Evolutionary conservation across 1,140 invertebrate species (phyloP).

Genomic region (Proales similis): DNA sequence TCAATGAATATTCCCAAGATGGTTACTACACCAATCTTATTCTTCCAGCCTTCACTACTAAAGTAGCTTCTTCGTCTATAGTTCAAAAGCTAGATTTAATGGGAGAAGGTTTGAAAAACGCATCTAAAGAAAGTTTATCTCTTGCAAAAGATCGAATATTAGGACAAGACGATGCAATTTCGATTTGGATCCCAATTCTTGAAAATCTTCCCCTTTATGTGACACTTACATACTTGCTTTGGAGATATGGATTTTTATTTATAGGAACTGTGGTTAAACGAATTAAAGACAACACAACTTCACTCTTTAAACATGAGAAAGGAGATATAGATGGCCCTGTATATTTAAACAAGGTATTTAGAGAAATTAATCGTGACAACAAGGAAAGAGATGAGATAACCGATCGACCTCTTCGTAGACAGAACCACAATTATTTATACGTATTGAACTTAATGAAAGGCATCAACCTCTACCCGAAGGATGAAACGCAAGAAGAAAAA

Average conservation of each 20-base stretch:
- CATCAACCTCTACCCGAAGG: constrained; percentile 1
- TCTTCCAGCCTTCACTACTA: too few species aligned
- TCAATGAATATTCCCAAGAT: too few species aligned
- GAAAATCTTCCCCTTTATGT: constrained; percentile 29
- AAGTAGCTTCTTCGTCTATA: too few species aligned
- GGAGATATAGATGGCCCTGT: neutral
- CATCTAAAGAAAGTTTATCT: too few species aligned
- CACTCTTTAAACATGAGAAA: neutral
- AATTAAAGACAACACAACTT: neutral
- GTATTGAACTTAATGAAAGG: neutral
- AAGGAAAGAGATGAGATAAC: neutral
- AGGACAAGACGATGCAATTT: too few species aligned
- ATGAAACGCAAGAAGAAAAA: neutral
- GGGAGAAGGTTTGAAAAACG: too few species aligned
- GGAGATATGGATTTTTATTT: neutral
- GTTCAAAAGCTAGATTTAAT: too few species aligned
- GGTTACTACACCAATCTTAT: too few species aligned
- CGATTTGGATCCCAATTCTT: too few species aligned
- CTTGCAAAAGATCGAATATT: too few species aligned
- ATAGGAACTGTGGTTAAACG: neutral
- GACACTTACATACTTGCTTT: constrained; percentile 2
- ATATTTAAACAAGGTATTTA: constrained; percentile 5
- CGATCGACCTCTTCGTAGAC: neutral
- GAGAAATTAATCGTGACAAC: neutral
- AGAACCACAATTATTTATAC: constrained; percentile 17